Percentiles rank a stretch among this genome's conserved stretches.
phyloP scores from a whole-genome alignment of 23 tunicate species.

The Oikopleura vanhoeffeni region DNA sequence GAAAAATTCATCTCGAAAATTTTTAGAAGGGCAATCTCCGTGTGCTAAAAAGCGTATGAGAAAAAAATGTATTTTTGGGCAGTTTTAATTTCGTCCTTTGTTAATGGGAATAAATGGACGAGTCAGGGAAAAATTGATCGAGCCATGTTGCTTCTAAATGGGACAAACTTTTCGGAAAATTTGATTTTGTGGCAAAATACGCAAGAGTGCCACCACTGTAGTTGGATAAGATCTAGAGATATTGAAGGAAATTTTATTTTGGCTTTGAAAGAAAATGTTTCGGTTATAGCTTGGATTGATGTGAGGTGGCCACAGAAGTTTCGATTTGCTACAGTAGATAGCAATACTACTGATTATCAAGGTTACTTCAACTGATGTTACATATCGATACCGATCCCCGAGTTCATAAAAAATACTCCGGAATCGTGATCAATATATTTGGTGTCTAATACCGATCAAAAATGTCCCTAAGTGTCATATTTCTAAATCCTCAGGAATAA shows the following conservation, averaged over 20 bases:
- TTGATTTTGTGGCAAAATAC: constrained; percentile 10
- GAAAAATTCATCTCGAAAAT: neutral
- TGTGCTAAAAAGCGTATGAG: too few relatives aligned
- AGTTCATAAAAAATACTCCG: too few relatives aligned
- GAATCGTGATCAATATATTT: too few relatives aligned
- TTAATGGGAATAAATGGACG: neutral
- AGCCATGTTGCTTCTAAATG: neutral
- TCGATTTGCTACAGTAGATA: neutral
- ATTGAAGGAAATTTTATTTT: neutral
- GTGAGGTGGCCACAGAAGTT: constrained; percentile 1
- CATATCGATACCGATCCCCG: too few relatives aligned
- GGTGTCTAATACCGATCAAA: too few relatives aligned
- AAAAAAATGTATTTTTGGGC: neutral
- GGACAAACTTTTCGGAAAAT: neutral
- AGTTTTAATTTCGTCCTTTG: neutral
- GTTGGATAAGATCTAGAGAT: constrained; percentile 5
- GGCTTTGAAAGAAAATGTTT: neutral
- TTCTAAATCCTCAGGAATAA: too few relatives aligned
- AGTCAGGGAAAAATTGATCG: neutral
- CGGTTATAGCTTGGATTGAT: neutral
- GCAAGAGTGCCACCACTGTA: neutral
- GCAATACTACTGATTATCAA: neutral
- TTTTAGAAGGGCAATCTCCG: neutral
- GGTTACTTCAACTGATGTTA: neutral
- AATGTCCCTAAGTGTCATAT: too few relatives aligned